Percentiles rank a stretch among this genome's conserved stretches.
phyloP scores from a whole-genome alignment of 2,113 vertebrate genomes.

The Oncorhynchus mykiss region DNA sequence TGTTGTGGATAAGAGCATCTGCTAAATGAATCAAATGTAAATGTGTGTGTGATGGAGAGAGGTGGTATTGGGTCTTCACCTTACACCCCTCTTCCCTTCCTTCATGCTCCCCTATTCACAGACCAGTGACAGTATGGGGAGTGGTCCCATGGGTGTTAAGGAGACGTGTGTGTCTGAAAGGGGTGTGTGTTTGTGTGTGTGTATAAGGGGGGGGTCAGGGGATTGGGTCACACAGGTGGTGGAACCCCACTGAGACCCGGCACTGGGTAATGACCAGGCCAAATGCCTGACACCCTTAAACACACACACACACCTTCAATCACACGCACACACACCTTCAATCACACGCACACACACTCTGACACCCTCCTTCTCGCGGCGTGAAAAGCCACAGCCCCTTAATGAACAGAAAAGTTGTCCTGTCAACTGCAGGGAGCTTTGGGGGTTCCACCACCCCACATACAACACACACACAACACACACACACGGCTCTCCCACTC shows the following conservation, averaged over 20 bases:
- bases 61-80: constrained; percentile 46
- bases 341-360: constrained; percentile 60
- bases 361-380: constrained; percentile 77
- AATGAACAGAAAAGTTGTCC: constrained; percentile 93
- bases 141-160: background rate
- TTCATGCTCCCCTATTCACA: constrained; percentile 5
- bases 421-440: constrained; percentile 79
- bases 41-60: background rate
- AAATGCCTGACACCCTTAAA: constrained; percentile 83
- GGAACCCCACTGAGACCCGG: constrained; percentile 66
- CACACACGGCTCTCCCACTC: constrained; percentile 13
- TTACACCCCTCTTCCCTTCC: constrained; percentile 37
- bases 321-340: too few species aligned
- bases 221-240: constrained; percentile 48
- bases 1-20: too few species aligned
- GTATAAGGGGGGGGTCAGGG: constrained; percentile 15
- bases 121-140: too few species aligned
- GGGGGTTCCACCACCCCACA: constrained; percentile 73
- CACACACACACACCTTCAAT: too few species aligned
- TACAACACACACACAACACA: constrained; percentile 18
- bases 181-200: background rate
- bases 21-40: too few species aligned
- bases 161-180: background rate
- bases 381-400: constrained; percentile 86
- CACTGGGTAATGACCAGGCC: constrained; percentile 80